Evolutionary conservation across 2,113 vertebrate species (phyloP).

Genomic region (Rhineura floridana): DNA sequence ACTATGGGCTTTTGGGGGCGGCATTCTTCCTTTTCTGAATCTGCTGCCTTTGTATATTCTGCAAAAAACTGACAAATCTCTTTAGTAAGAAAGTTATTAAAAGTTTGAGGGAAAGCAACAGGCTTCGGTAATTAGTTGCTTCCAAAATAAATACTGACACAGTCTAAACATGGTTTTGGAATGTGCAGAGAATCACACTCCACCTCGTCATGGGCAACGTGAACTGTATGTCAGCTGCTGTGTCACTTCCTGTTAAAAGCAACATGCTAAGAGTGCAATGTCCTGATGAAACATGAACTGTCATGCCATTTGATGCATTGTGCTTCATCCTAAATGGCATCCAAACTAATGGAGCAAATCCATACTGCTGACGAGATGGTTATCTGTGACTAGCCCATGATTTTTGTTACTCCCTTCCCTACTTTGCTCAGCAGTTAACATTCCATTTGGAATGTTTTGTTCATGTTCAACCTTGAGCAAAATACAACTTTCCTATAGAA

Average conservation of each 20-base stretch:
- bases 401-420: slow-evolving; percentile 42
- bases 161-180: not conserved
- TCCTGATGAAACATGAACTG: not conserved
- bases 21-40: slow-evolving; percentile 10
- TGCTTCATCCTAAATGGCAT: slow-evolving; percentile 17
- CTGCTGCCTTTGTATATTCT: slow-evolving; percentile 26
- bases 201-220: not conserved
- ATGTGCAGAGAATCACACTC: not conserved
- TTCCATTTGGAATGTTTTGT: not conserved
- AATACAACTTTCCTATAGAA: slow-evolving; percentile 54
- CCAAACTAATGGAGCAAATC: not conserved
- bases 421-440: slow-evolving; percentile 48
- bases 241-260: slow-evolving; percentile 10
- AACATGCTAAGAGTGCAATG: not conserved
- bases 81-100: slow-evolving; percentile 28
- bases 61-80: slow-evolving; percentile 16
- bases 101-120: slow-evolving; percentile 13
- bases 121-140: slow-evolving; percentile 14
- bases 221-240: not conserved
- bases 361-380: not conserved
- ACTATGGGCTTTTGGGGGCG: slow-evolving; percentile 22
- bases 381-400: slow-evolving; percentile 2
- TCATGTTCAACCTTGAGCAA: slow-evolving; percentile 42
- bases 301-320: not conserved
- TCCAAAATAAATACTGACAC: slow-evolving; percentile 22